phyloP scores from a whole-genome alignment of 2,888 invertebrate species.

The Cosmorhoe ocellata region DNA sequence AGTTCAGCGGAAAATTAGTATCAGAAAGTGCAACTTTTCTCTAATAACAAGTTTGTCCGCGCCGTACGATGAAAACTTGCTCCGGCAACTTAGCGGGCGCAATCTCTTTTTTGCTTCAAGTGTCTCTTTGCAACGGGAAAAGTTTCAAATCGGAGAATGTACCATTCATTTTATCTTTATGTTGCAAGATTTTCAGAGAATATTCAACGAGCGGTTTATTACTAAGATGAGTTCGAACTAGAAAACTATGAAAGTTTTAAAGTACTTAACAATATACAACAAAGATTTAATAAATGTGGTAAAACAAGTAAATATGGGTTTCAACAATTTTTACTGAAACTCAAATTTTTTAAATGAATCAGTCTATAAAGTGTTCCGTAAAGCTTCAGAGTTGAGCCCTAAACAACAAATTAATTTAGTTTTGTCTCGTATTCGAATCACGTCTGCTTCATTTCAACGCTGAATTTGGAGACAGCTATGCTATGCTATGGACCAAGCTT shows the following conservation, averaged over 20 bases:
- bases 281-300: no score
- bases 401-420: constrained; percentile 28
- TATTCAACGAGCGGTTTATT: constrained; percentile 13
- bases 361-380: constrained; percentile 2
- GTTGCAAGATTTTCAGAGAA: constrained; percentile 10
- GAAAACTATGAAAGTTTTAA: neutral
- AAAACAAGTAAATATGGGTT: neutral
- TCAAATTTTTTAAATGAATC: neutral
- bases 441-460: constrained; percentile 36
- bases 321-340: neutral
- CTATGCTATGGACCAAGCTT: constrained; percentile 38
- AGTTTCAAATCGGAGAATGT: constrained; percentile 22
- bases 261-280: no score
- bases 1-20: constrained; percentile 32
- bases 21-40: constrained; percentile 36
- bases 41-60: constrained; percentile 42
- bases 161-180: constrained; percentile 25
- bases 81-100: constrained; percentile 26
- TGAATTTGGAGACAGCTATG: constrained; percentile 19
- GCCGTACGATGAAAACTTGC: constrained; percentile 20
- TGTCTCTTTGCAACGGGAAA: constrained; percentile 26
- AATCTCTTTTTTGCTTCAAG: constrained; percentile 41
- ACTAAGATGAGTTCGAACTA: no score
- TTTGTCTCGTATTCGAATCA: constrained; percentile 31
- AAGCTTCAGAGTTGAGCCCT: constrained; percentile 3